Percentiles rank a stretch among this genome's conserved stretches.
Evolutionary conservation across 2,113 vertebrate species (phyloP).

Genomic region (Phrynocephalus versicolor): DNA sequence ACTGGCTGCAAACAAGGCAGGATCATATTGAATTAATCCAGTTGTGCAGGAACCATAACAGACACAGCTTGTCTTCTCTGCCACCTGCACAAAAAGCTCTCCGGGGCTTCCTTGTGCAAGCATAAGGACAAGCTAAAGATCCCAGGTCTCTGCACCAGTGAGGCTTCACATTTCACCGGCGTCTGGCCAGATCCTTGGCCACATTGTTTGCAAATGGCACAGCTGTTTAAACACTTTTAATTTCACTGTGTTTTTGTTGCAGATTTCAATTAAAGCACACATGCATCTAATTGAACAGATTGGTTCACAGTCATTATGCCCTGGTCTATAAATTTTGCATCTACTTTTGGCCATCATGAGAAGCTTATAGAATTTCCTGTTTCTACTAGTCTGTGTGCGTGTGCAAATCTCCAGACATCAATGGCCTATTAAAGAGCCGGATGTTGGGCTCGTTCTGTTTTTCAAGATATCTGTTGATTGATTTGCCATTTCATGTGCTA

Average conservation of each 20-base stretch:
- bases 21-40: no score
- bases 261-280: conserved; percentile 60
- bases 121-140: no score
- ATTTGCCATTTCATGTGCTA: conserved; percentile 59
- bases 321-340: conserved; percentile 69
- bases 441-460: conserved; percentile 64
- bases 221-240: neutral
- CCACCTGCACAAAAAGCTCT: no score
- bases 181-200: no score
- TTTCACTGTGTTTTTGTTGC: conserved; percentile 49
- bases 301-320: conserved; percentile 56
- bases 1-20: no score
- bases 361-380: conserved; percentile 68
- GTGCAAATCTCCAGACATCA: conserved; percentile 70
- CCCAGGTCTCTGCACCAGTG: no score
- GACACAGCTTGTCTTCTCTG: neutral
- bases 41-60: neutral
- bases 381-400: conserved; percentile 50
- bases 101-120: no score
- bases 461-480: conserved; percentile 54
- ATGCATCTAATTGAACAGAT: conserved; percentile 64
- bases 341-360: conserved; percentile 69
- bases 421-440: conserved; percentile 76
- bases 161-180: no score
- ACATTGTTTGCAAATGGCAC: no score